Evolutionary conservation across 2,888 invertebrate genomes (phyloP).

Genomic region (Luperina testacea): DNA sequence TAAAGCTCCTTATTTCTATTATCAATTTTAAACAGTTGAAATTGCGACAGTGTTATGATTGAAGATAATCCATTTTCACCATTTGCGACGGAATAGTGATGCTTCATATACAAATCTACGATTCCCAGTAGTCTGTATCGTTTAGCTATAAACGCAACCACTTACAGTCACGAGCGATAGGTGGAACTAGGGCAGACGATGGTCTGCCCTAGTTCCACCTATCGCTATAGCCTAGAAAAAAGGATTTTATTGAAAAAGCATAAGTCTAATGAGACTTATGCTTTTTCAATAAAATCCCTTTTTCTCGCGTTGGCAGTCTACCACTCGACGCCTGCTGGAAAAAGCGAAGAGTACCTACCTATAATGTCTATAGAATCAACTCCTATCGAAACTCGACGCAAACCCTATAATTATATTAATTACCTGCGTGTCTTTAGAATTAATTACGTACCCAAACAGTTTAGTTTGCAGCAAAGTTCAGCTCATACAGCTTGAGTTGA

Average conservation of each 20-base stretch:
- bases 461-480: background rate
- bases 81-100: background rate
- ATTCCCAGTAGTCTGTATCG: constrained; percentile 1
- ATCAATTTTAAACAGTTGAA: background rate
- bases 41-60: background rate
- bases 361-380: background rate
- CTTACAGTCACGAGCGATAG: background rate
- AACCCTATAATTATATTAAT: too few species aligned
- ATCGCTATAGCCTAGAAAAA: too few species aligned
- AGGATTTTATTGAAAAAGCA: too few species aligned
- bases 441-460: background rate
- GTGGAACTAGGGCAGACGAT: background rate
- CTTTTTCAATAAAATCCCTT: background rate
- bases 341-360: background rate
- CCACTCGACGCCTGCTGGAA: background rate
- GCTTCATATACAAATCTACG: background rate
- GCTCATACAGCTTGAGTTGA: background rate
- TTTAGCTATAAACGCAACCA: background rate
- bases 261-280: too few species aligned
- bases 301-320: background rate
- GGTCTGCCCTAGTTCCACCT: too few species aligned
- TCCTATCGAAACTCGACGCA: background rate
- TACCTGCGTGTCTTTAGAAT: background rate
- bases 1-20: background rate
- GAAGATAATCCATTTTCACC: background rate